A percentile compares a stretch with the other conserved stretches of the same genome.
These are phyloP conservation scores for Anguilla pacifica DNA, from an alignment of 2,797 vertebrate species.

Conservation along the genomic window DNA sequence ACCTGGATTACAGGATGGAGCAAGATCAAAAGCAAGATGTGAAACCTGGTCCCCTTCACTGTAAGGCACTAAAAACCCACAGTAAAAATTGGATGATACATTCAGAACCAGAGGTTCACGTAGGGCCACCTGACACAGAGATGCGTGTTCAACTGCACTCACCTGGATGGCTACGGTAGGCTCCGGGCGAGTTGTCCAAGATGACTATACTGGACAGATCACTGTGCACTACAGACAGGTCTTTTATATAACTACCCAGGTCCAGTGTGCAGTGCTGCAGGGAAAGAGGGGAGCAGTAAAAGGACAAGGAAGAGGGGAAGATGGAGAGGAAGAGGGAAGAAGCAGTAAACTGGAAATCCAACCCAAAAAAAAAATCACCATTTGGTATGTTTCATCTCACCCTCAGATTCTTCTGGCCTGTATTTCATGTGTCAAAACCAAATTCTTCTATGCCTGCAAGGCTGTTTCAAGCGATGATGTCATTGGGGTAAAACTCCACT, in stretches of 20 bases:
- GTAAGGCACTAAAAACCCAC: background rate
- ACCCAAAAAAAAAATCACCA: background rate
- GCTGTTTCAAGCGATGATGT: background rate
- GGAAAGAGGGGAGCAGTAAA: slow-evolving; percentile 17
- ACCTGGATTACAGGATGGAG: background rate
- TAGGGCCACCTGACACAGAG: background rate
- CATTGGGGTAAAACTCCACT: background rate
- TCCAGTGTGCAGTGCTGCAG: slow-evolving; percentile 80
- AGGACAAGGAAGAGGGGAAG: background rate
- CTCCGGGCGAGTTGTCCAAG: slow-evolving; percentile 80
- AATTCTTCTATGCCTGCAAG: background rate
- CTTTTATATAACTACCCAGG: slow-evolving; percentile 83
- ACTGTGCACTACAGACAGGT: slow-evolving; percentile 76
- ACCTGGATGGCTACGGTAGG: slow-evolving; percentile 83
- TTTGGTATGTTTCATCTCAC: background rate
- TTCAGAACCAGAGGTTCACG: background rate
- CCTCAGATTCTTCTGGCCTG: background rate
- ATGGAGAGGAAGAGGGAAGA: background rate
- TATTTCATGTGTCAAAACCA: background rate
- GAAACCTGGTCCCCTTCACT: background rate
- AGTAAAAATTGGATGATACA: background rate
- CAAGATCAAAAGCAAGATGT: background rate
- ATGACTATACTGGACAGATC: slow-evolving; percentile 82
- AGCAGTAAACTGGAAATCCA: background rate
- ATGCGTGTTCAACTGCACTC: slow-evolving; percentile 27